Conservation (phyloP, 2,797 vertebrate species). For the Pseudochirops corinnae region DNA sequence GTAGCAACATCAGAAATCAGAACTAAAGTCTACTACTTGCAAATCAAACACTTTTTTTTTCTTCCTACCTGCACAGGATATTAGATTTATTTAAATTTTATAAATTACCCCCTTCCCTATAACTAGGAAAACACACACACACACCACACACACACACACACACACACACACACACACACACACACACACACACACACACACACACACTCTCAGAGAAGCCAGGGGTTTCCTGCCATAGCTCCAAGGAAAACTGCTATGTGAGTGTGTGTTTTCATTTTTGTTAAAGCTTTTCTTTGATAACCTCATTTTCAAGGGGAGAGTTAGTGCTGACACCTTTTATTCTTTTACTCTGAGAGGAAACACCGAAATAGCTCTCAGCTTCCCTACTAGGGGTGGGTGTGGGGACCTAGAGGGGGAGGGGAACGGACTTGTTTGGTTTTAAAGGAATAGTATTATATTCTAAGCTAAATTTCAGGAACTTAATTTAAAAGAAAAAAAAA, state of each 20-base stretch:
- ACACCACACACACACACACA: conserved; percentile 26
- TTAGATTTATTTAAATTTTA: conserved; percentile 56
- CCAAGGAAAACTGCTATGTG: conserved; percentile 50
- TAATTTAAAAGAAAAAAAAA: accelerated
- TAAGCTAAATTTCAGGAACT: background rate
- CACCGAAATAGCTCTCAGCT: background rate
- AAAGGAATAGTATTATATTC: conserved; percentile 46
- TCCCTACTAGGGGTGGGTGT: conserved; percentile 9
- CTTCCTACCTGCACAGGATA: conserved; percentile 55
- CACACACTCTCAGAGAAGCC: background rate
- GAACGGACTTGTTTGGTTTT: conserved; percentile 43
- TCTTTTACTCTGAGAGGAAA: conserved; percentile 69
- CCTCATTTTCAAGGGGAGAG: conserved; percentile 70
- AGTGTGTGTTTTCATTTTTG: conserved; percentile 38
- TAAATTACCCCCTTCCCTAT: conserved; percentile 4
- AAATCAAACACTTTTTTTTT: background rate
- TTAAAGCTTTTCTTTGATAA: conserved; percentile 72
- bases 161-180: background rate
- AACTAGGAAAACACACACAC: background rate
- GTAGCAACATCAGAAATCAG: background rate
- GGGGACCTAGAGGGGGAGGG: background rate
- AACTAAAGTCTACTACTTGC: background rate
- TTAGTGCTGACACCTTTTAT: conserved; percentile 67
- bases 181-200: background rate
- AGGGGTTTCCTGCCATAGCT: conserved; percentile 10